A percentile compares a stretch with the other conserved stretches of the same genome.
Evolutionary conservation across 1,140 invertebrate species (phyloP).

Genomic region (Latrodectus geometricus): DNA sequence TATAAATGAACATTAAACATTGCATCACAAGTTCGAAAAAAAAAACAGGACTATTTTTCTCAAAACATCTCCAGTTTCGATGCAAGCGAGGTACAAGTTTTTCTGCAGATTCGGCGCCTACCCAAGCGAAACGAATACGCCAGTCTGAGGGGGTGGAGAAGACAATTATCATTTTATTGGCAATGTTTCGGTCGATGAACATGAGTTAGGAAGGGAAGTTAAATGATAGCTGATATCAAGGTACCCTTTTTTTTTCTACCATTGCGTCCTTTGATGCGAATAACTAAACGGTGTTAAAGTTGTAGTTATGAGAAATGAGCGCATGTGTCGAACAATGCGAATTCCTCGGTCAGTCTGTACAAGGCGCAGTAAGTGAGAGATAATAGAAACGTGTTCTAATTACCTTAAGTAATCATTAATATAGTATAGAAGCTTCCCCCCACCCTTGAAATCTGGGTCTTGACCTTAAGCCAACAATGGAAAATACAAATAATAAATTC

Average conservation of each 20-base stretch:
- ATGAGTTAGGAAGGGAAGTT: neutral
- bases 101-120: constrained; percentile 27
- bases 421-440: no score
- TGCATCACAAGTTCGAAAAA: no score
- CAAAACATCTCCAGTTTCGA: no score
- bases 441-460: no score
- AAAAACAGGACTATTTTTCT: no score
- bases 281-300: neutral
- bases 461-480: no score
- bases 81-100: neutral
- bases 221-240: neutral
- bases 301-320: neutral
- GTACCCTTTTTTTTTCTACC: neutral
- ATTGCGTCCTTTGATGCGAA: neutral
- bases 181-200: constrained; percentile 43
- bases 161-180: constrained; percentile 45
- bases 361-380: neutral
- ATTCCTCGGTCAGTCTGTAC: neutral
- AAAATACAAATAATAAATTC: no score
- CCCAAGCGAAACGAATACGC: constrained; percentile 23
- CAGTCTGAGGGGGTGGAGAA: neutral
- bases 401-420: no score
- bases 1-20: no score
- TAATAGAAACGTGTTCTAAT: no score
- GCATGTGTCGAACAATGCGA: neutral